A percentile compares a stretch with the other conserved stretches of the same genome.
Evolutionary conservation across 2,888 invertebrate species (phyloP).

Genomic region (Smittia sp.): DNA sequence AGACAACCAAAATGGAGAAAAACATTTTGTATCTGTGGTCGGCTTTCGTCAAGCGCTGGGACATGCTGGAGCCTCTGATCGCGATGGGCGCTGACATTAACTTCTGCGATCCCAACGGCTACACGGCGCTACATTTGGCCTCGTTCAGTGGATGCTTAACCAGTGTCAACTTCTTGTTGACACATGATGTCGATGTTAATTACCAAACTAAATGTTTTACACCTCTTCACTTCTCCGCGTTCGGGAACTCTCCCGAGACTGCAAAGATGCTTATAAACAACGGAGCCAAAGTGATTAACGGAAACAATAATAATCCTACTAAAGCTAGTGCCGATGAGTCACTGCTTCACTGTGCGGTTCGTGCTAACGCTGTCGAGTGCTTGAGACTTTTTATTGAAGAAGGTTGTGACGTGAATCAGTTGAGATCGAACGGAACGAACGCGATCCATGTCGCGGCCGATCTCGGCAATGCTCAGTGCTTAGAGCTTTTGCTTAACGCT

Average conservation of each 20-base stretch:
- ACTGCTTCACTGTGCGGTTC: slow-evolving; percentile 78
- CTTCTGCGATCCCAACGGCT: slow-evolving; percentile 69
- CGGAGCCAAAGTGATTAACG: slow-evolving; percentile 68
- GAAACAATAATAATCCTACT: slow-evolving; percentile 54
- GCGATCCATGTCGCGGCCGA: slow-evolving; percentile 80
- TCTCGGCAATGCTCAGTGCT: slow-evolving; percentile 71
- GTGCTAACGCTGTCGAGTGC: slow-evolving; percentile 80
- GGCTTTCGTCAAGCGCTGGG: slow-evolving; percentile 68
- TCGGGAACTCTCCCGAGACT: slow-evolving; percentile 79
- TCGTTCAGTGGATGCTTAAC: slow-evolving; percentile 75
- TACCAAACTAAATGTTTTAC: slow-evolving; percentile 69
- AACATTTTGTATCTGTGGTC: slow-evolving; percentile 72
- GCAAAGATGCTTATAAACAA: slow-evolving; percentile 72
- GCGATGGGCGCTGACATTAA: slow-evolving; percentile 68
- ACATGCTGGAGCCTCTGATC: slow-evolving; percentile 63
- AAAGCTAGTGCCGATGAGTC: slow-evolving; percentile 66
- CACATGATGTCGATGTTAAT: slow-evolving; percentile 67
- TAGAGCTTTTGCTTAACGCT: slow-evolving; percentile 71
- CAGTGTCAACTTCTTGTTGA: slow-evolving; percentile 67
- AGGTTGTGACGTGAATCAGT: slow-evolving; percentile 72
- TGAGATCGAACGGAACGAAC: slow-evolving; percentile 73
- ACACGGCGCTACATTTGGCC: slow-evolving; percentile 72
- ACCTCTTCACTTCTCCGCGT: slow-evolving; percentile 86
- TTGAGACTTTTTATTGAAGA: slow-evolving; percentile 70
- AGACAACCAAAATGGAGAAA: slow-evolving; percentile 65